phyloP scores from a whole-genome alignment of 1,140 invertebrate genomes.

The Phocides pigmalion region DNA sequence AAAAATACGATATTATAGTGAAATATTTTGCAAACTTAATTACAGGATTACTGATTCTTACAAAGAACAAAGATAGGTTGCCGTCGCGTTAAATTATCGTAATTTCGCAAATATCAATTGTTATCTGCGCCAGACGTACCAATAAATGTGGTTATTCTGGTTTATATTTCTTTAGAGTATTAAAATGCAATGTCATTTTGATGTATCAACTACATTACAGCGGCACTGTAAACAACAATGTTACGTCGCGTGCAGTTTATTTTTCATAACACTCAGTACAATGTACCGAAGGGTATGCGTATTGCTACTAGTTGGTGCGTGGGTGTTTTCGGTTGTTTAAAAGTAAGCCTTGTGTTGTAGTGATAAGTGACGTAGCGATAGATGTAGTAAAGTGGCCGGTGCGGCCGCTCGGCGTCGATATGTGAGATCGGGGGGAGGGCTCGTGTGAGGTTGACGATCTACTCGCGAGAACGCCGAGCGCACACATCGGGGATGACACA shows the following conservation, averaged over 20 bases:
- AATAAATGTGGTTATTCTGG: neutral
- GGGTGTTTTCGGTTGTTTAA: slow-evolving; percentile 19
- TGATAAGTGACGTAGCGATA: slow-evolving; percentile 43
- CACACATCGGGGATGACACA: slow-evolving; percentile 68
- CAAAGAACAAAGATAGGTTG: neutral
- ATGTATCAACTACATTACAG: slow-evolving; percentile 23
- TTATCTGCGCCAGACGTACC: neutral
- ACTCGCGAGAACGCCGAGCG: slow-evolving; percentile 63
- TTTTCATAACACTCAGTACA: slow-evolving; percentile 64
- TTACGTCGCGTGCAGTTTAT: slow-evolving; percentile 55
- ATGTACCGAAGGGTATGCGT: slow-evolving; percentile 51
- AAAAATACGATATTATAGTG: no score
- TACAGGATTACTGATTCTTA: neutral
- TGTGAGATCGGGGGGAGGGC: slow-evolving; percentile 49
- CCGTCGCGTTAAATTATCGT: neutral
- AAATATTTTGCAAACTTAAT: no score
- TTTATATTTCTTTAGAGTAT: neutral
- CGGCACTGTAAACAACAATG: slow-evolving; percentile 36
- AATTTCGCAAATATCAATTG: neutral
- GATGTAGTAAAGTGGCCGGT: slow-evolving; percentile 35
- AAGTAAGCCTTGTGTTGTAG: slow-evolving; percentile 48
- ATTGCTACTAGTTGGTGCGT: slow-evolving; percentile 38
- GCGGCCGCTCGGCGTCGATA: slow-evolving; percentile 38
- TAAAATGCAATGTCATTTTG: neutral
- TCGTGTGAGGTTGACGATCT: slow-evolving; percentile 73